These are phyloP conservation scores for Procambarus virginalis DNA, from an alignment of 1,140 invertebrate genomes.

Conservation along the genomic window DNA sequence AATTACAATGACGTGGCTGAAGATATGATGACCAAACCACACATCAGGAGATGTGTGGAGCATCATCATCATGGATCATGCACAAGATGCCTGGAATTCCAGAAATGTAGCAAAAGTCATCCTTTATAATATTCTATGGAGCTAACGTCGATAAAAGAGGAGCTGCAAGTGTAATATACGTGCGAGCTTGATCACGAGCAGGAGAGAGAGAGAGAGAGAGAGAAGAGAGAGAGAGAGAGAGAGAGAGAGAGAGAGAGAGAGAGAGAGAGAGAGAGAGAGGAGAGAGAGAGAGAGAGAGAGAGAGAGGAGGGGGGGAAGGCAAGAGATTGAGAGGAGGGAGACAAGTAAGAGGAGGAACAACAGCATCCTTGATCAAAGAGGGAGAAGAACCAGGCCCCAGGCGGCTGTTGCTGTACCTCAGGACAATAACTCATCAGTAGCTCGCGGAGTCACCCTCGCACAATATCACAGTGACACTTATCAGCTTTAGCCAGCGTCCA, in stretches of 20 bases:
- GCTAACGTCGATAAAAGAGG: too few relatives aligned
- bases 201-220: background rate
- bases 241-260: slow-evolving; percentile 7
- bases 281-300: slow-evolving; percentile 6
- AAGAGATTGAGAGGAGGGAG: background rate
- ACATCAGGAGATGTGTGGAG: too few relatives aligned
- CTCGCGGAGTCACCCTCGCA: slow-evolving; percentile 1
- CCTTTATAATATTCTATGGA: too few relatives aligned
- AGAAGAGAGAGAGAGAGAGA: background rate
- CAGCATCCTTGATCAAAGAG: slow-evolving; percentile 44
- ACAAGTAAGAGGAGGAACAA: background rate
- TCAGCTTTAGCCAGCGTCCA: slow-evolving; percentile 58
- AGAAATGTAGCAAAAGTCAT: too few relatives aligned
- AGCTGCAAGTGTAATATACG: too few relatives aligned
- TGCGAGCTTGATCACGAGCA: too few relatives aligned
- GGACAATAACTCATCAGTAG: slow-evolving; percentile 47
- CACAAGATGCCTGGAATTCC: too few relatives aligned
- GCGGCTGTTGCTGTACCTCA: slow-evolving; percentile 4
- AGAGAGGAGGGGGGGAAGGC: background rate
- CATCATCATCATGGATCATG: too few relatives aligned
- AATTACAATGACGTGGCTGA: too few relatives aligned
- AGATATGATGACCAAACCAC: too few relatives aligned
- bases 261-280: background rate
- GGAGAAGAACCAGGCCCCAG: background rate
- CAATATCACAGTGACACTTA: slow-evolving; percentile 50